These are phyloP conservation scores for Pituophis catenifer DNA, from an alignment of 2,113 vertebrate genomes.

Conservation along the genomic window DNA sequence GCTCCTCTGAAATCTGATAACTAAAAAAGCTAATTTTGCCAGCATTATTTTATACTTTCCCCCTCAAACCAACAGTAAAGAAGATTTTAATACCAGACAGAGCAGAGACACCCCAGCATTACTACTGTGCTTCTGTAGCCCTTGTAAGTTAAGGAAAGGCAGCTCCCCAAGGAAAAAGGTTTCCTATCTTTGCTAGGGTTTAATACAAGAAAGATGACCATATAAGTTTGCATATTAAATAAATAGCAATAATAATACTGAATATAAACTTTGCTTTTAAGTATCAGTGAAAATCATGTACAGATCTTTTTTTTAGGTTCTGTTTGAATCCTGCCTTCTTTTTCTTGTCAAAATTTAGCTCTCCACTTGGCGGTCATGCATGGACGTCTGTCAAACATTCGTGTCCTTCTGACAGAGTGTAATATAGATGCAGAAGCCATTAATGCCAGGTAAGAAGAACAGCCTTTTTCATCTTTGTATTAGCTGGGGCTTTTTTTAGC, in stretches of 20 bases:
- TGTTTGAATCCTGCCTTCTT: not conserved
- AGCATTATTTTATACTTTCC: not conserved
- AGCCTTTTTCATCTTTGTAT: not conserved
- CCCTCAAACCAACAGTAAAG: not conserved
- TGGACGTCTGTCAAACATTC: constrained; percentile 91
- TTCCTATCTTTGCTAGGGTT: not conserved
- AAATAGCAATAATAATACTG: not conserved
- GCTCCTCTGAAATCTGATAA: not conserved
- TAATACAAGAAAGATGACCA: not conserved
- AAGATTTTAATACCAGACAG: not conserved
- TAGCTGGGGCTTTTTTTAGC: not conserved
- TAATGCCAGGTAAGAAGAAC: constrained; percentile 82
- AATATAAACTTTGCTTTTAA: not conserved
- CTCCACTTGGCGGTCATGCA: constrained; percentile 98
- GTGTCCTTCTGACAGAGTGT: constrained; percentile 92
- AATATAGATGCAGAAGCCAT: constrained; percentile 95
- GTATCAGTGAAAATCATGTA: not conserved
- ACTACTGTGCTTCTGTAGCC: not conserved
- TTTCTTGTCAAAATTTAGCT: constrained; percentile 67
- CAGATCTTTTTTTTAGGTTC: not conserved
- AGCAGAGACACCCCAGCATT: not conserved
- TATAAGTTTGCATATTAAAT: not conserved
- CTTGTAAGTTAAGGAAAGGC: not conserved
- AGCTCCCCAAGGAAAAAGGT: not conserved
- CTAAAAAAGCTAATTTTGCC: not conserved